Evolutionary conservation across 2,888 invertebrate genomes (phyloP), one percentile per base, ranked within the genome.

Genomic region (Drosophila ustulata): DNA sequence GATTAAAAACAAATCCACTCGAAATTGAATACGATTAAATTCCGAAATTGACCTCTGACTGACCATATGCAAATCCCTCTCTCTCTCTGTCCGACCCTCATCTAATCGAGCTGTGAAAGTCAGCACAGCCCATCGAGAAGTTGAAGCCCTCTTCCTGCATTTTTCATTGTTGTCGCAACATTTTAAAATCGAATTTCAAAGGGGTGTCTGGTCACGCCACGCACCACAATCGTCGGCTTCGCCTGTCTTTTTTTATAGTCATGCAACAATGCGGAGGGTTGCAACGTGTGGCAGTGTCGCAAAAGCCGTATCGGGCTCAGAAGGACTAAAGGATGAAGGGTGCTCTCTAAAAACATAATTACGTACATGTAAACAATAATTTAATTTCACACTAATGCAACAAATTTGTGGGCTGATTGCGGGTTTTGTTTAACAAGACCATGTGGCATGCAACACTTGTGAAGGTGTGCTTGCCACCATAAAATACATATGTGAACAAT

Each of bases 381-480:
- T 91, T 90, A 90, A 91, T 91, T 91, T 91, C 80, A 73, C 82
- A 87, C 85, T 89, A 91, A 91, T 85, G 90, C 87, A 86, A 87
- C 89, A 90, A 91, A 91, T 91, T 91, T 91, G 91, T 90, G 91
- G 92, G 90, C 90, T 92, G 89, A 90, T 91, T 90, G 84, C 88
- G 89, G 88, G 82, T 75, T 77, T 71, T 84, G 76, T 76, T 82
- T 78, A 87, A 84, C 85, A 59, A 6, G 37, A 56, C 26, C 72
- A 77, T 75, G 74, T 55, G 73, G 65, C 67, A 67, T 53, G 50
- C 53, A 34, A 25, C 37, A 52, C 45, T 39, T 25, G 13, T 25
- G 46, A 46, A 75, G 75, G 70, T 74, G 70, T 74, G 68, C 43
- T 53, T 50, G 32, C 37, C 30, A 56, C 13, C 45, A 56, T 56